These are phyloP conservation scores for Toxotes jaculatrix DNA, from an alignment of 2,113 vertebrate species.

Conservation along the genomic window DNA sequence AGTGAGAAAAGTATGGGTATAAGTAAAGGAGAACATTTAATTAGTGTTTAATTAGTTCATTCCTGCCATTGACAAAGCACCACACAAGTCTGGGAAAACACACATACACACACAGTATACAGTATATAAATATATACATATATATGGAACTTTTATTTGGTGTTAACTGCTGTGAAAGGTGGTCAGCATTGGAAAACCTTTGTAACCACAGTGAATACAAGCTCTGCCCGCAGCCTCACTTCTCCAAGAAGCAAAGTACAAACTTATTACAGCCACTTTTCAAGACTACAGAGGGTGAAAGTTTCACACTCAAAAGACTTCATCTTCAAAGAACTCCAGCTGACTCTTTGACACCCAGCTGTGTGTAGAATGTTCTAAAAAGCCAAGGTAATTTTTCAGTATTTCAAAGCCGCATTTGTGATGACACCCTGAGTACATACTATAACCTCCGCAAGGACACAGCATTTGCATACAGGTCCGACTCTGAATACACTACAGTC, in stretches of 20 bases:
- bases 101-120: too few relatives aligned
- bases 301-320: constrained; percentile 62
- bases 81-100: not conserved
- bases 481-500: constrained; percentile 15
- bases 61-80: not conserved
- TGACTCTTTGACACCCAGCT: constrained; percentile 58
- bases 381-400: constrained; percentile 42
- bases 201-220: not conserved
- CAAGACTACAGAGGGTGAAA: constrained; percentile 15
- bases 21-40: too few relatives aligned
- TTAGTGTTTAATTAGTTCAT: not conserved
- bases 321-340: constrained; percentile 65
- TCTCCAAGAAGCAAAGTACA: constrained; percentile 19
- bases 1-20: too few relatives aligned
- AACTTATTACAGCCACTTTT: constrained; percentile 51
- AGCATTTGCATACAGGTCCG: constrained; percentile 39
- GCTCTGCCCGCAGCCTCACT: not conserved
- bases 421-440: constrained; percentile 55
- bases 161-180: not conserved
- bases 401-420: constrained; percentile 66
- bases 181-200: not conserved
- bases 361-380: constrained; percentile 49
- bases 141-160: too few relatives aligned
- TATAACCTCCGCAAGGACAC: constrained; percentile 38
- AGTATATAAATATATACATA: too few relatives aligned